These are phyloP conservation scores for Silurus aristotelis DNA, from an alignment of 2,797 vertebrate genomes.

Conservation along the genomic window DNA sequence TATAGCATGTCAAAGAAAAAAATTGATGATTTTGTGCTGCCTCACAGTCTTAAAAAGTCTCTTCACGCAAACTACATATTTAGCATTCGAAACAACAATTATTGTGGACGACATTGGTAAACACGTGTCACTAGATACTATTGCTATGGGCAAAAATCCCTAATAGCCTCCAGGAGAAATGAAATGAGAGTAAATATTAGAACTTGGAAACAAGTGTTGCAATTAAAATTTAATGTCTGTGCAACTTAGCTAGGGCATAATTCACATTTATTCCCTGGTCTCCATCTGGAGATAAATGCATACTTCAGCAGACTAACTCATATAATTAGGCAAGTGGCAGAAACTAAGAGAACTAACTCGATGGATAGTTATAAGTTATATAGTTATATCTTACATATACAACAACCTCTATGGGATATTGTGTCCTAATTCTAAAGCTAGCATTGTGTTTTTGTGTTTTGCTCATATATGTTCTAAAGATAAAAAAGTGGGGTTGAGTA, in stretches of 20 bases:
- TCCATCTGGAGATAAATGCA: background rate
- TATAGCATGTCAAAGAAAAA: background rate
- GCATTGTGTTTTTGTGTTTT: background rate
- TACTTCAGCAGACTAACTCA: background rate
- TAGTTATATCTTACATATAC: background rate
- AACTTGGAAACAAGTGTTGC: background rate
- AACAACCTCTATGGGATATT: background rate
- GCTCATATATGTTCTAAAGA: background rate
- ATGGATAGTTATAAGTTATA: background rate
- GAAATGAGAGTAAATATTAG: background rate
- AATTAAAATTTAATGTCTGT: background rate
- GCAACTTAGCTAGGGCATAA: background rate
- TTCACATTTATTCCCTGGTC: slow-evolving; percentile 1
- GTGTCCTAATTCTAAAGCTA: background rate
- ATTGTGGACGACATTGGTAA: background rate
- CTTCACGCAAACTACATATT: background rate
- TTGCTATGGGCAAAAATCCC: background rate
- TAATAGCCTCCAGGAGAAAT: background rate
- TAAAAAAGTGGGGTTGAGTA: background rate
- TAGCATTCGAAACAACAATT: background rate
- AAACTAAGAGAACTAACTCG: background rate
- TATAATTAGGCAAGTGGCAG: background rate
- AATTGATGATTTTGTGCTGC: background rate
- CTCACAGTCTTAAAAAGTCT: background rate
- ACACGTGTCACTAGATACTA: background rate